Percentiles rank a stretch among this genome's conserved stretches.
phyloP scores from a whole-genome alignment of 2,888 invertebrate genomes.

The Drosophila aldrichi region DNA sequence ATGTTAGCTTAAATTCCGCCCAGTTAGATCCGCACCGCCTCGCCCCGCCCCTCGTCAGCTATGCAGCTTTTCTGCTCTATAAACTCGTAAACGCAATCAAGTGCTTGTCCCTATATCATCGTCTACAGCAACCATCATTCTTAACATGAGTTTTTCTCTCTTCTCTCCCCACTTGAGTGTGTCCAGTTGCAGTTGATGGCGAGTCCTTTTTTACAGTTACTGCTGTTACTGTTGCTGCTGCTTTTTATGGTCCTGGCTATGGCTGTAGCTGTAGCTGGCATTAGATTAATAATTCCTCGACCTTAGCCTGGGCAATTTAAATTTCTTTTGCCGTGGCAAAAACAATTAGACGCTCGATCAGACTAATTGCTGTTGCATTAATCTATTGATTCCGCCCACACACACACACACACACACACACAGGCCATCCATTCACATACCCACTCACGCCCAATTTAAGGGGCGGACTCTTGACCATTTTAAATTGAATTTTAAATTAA shows the following conservation, averaged over 20 bases:
- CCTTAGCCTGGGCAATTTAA: slow-evolving; percentile 52
- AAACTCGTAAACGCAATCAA: neutral
- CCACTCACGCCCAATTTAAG: slow-evolving; percentile 18
- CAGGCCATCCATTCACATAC: neutral
- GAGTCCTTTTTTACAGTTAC: neutral
- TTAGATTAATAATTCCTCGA: slow-evolving; percentile 62
- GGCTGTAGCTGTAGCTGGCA: slow-evolving; percentile 33
- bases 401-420: slow-evolving; percentile 11
- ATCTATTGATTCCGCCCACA: slow-evolving; percentile 69
- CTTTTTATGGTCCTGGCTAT: slow-evolving; percentile 11
- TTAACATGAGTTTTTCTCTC: slow-evolving; percentile 17
- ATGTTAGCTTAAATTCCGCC: neutral
- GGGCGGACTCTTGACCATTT: slow-evolving; percentile 65
- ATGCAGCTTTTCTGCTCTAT: neutral
- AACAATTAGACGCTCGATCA: slow-evolving; percentile 79
- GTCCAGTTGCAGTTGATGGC: slow-evolving; percentile 22
- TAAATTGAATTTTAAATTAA: slow-evolving; percentile 84
- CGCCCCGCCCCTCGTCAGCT: neutral
- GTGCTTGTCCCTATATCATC: slow-evolving; percentile 10
- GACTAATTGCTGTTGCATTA: slow-evolving; percentile 73
- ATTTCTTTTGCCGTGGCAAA: slow-evolving; percentile 63
- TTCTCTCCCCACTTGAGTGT: slow-evolving; percentile 24
- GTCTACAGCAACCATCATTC: neutral
- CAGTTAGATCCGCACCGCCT: neutral
- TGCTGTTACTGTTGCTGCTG: slow-evolving; percentile 2